Evolutionary conservation across 2,113 vertebrate genomes (phyloP).

Genomic region (Gallinago jamesoni): DNA sequence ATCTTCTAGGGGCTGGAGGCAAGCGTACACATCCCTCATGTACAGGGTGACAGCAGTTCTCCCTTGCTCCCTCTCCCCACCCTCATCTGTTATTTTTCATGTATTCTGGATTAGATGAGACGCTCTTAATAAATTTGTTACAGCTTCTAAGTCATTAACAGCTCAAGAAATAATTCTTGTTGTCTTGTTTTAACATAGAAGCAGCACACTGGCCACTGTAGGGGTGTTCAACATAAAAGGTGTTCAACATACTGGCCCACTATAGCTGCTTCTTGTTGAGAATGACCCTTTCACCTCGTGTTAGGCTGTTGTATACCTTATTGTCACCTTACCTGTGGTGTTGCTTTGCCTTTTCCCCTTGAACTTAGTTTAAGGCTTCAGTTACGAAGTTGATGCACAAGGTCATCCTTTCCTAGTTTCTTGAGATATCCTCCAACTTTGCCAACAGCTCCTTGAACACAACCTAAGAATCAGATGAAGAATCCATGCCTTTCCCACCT

Average conservation of each 20-base stretch:
- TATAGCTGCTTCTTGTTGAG: not conserved
- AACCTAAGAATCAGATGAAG: not conserved
- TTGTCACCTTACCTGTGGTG: not conserved
- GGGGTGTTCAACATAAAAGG: not conserved
- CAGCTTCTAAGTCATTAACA: not conserved
- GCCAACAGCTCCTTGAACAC: not conserved
- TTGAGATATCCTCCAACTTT: not conserved
- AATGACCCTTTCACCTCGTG: not conserved
- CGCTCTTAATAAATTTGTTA: not conserved
- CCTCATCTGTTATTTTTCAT: not conserved
- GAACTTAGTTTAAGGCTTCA: not conserved
- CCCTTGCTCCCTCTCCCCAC: not conserved
- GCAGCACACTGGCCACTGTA: not conserved
- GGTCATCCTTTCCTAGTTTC: not conserved
- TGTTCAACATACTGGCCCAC: not conserved
- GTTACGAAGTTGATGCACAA: not conserved
- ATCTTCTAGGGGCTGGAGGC: not conserved
- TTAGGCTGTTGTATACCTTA: not conserved
- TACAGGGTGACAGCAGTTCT: not conserved
- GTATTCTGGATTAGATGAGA: not conserved
- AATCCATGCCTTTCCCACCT: not conserved
- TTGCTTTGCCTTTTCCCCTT: not conserved
- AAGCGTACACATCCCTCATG: too few species aligned
- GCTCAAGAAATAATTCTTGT: not conserved
- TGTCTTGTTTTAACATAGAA: not conserved